Percentiles rank a stretch among this genome's conserved stretches.
Evolutionary conservation across 92 coral and sea anemone species (phyloP).

Genomic region (Pocillopora grandis): DNA sequence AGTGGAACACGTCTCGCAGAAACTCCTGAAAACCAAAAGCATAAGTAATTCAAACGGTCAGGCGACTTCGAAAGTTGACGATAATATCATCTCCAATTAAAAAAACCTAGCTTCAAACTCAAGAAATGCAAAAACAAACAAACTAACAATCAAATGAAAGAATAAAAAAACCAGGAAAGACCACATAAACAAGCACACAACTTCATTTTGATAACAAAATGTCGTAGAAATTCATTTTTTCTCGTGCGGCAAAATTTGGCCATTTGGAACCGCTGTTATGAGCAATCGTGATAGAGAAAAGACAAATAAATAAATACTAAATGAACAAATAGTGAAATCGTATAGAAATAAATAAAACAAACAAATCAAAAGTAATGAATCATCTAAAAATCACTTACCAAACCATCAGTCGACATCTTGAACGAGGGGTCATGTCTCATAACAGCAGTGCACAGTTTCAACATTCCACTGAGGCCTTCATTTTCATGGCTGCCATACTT

Average conservation of each 20-base stretch:
- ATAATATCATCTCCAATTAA: no score
- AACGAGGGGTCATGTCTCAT: slow-evolving; percentile 96
- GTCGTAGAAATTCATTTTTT: no score
- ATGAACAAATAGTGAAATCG: no score
- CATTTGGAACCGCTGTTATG: no score
- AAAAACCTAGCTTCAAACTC: no score
- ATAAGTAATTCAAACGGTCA: neutral
- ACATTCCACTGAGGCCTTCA: slow-evolving; percentile 89
- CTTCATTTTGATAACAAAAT: no score
- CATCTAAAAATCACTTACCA: slow-evolving; percentile 63
- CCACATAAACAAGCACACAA: no score
- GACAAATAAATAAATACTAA: neutral
- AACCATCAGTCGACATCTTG: slow-evolving; percentile 78
- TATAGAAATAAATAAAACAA: neutral
- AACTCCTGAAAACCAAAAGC: slow-evolving; percentile 62
- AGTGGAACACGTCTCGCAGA: slow-evolving; percentile 72
- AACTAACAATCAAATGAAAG: no score
- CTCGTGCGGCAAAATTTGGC: no score
- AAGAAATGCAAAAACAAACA: no score
- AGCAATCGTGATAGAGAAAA: no score
- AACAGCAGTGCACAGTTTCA: slow-evolving; percentile 96
- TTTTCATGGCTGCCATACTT: slow-evolving; percentile 75
- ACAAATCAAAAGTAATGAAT: neutral
- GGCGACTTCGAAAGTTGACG: neutral
- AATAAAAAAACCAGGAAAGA: no score